phyloP scores from a whole-genome alignment of 37 sponge, comb jelly and placozoan species.

The Aphrocallistes beatrix region DNA sequence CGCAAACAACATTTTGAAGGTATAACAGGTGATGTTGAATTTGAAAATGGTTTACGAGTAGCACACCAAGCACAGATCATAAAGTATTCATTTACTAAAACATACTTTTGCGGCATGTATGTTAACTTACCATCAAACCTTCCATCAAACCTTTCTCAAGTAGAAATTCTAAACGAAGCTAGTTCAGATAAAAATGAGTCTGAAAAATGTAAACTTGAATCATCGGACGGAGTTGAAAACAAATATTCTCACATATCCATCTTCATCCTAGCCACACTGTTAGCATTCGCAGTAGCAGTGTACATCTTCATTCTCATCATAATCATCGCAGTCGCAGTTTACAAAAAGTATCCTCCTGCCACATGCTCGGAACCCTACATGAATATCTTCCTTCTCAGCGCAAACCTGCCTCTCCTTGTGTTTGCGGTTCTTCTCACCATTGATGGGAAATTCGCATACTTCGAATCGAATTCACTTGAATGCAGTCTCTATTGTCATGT shows the following conservation, averaged over 20 bases:
- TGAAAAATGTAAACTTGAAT: not conserved
- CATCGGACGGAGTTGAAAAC: not conserved
- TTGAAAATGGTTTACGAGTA: not conserved
- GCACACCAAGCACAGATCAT: not conserved
- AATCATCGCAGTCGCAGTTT: not conserved
- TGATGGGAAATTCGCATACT: not conserved
- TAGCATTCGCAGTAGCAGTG: not conserved
- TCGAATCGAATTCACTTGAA: not conserved
- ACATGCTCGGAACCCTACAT: not conserved
- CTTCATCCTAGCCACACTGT: not conserved
- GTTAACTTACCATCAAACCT: not conserved
- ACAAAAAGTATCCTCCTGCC: not conserved
- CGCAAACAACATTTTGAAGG: not conserved
- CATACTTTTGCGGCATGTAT: not conserved
- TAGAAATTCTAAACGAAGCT: not conserved
- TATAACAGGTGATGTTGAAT: not conserved
- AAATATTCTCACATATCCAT: not conserved
- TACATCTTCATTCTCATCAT: not conserved
- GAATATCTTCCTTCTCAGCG: not conserved
- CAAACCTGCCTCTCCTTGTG: not conserved
- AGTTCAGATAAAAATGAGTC: not conserved
- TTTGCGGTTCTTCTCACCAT: not conserved
- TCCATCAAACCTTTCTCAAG: not conserved
- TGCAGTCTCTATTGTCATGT: not conserved
- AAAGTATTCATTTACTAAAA: not conserved